Base-by-base conservation (phyloP, 1,140 invertebrate genomes). In the Reticulitermes speratus region DNA sequence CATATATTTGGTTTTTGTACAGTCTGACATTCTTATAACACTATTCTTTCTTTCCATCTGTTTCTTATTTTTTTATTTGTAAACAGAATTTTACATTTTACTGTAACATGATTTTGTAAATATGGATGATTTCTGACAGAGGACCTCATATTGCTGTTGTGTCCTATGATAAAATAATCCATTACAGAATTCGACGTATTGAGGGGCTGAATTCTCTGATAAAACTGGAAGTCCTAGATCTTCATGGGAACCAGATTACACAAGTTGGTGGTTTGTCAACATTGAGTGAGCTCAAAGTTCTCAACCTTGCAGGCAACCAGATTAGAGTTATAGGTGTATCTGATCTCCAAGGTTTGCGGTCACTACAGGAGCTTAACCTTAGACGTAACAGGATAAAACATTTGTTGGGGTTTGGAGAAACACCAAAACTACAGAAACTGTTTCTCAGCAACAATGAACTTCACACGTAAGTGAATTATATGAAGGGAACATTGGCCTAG, bases 271-370 rank as follows among this genome's bases (percentile, higher is more conserved):
- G 95, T 81, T 90, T 96, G 59, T 92, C 91, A 65, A 92, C 91
- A 87, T 91, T 95, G 69, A 87, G 89, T 8, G 95, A 97, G 87
- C 91, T 98, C 7, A 96, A 98, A 91, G 97, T 98, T 0, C 91
- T 98, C 14, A 98, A 98, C 92, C 93, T 98, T 87, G 97, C 97
- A 65, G 97, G 97, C 1, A 98, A 98, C 91, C 95, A 96, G 89
- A 95, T 98, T 82, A 93, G 94, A 88, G 93, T 92, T 87, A 94
- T 98, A 84, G 94, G 94, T 19, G 91, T 91, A 87, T 94, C 92
- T 90, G 96, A 96, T 89, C 93, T 98, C 59, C 93, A 94, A 88
- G 97, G 97, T 0, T 90, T 98, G 48, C 90, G 92, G 45, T 95
- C 95, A 9, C 89, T 98, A 21, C 94, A 95, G 87, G 97, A 98